A percentile compares a stretch with the other conserved stretches of the same genome.
phyloP scores from a whole-genome alignment of 2,888 invertebrate genomes.

The Thecophora atra region DNA sequence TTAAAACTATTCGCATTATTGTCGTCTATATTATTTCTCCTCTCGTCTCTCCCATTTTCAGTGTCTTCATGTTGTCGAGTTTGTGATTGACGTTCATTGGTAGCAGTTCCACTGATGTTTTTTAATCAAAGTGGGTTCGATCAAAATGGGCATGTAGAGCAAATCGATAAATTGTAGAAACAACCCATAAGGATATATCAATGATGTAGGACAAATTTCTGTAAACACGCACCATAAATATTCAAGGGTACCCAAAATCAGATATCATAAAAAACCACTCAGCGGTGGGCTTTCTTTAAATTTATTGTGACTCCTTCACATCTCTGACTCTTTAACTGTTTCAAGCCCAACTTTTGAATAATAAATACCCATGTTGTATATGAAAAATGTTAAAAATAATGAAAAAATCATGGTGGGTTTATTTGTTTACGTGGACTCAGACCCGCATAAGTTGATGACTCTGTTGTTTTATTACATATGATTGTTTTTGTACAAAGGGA shows the following conservation, averaged over 20 bases:
- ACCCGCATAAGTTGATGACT: too few species aligned
- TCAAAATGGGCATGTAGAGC: not conserved
- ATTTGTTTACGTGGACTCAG: not conserved
- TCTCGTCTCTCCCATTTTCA: not conserved
- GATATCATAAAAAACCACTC: too few species aligned
- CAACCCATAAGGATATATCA: too few species aligned
- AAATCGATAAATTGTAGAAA: not conserved
- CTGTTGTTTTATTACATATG: not conserved
- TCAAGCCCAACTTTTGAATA: too few species aligned
- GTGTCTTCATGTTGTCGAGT: not conserved
- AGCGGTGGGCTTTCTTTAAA: too few species aligned
- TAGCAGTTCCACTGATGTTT: slow-evolving; percentile 9
- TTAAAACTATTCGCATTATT: too few species aligned
- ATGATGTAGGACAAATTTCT: too few species aligned
- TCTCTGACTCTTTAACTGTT: not conserved
- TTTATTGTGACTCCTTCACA: too few species aligned
- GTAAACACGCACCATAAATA: too few species aligned
- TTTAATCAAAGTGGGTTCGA: slow-evolving; percentile 26
- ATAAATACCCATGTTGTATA: not conserved
- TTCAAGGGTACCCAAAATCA: too few species aligned
- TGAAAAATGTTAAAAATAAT: not conserved
- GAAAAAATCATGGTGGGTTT: slow-evolving; percentile 18
- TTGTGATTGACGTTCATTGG: slow-evolving; percentile 12
- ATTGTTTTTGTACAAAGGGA: not conserved
- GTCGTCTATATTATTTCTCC: too few species aligned